Percentiles rank a stretch among this genome's conserved stretches.
Conservation (phyloP, 35 echinoderm and acorn worm genomes). For the Ophiothrix spiculata region DNA sequence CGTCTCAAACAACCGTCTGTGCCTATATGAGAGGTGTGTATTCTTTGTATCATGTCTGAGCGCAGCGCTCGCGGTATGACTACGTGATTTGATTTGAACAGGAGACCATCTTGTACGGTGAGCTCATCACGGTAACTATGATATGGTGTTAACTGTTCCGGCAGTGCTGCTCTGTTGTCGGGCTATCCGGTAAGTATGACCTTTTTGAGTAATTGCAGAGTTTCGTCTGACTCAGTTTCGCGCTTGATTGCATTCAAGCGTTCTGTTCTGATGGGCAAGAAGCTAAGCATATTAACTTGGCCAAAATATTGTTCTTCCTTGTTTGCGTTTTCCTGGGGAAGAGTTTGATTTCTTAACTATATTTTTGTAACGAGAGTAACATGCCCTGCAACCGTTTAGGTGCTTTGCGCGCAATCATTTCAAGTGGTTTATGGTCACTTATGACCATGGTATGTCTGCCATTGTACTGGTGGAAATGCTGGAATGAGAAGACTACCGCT, state of each 20-base stretch:
- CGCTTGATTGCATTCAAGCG: neutral
- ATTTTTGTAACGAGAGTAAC: conserved; percentile 48
- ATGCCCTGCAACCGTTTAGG: conserved; percentile 61
- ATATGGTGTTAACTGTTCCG: conserved; percentile 22
- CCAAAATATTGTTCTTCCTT: neutral
- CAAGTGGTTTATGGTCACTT: conserved; percentile 38
- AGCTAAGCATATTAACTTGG: conserved; percentile 17
- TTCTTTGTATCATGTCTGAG: conserved; percentile 41
- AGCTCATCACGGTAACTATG: conserved; percentile 53
- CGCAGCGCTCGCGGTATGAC: conserved; percentile 48
- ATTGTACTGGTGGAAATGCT: conserved; percentile 32
- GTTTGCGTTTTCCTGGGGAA: neutral
- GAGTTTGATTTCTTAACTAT: conserved; percentile 41
- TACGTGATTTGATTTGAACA: conserved; percentile 36
- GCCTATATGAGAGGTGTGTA: conserved; percentile 55
- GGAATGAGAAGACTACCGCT: conserved; percentile 21
- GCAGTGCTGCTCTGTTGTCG: conserved; percentile 3
- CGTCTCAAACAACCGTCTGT: conserved; percentile 48
- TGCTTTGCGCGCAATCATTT: conserved; percentile 27
- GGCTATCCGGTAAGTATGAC: conserved; percentile 21
- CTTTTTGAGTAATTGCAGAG: conserved; percentile 22
- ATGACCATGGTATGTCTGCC: conserved; percentile 1
- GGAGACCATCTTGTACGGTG: conserved; percentile 46
- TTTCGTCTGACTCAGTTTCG: conserved; percentile 11
- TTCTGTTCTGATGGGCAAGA: conserved; percentile 18